These are phyloP conservation scores for Cataglyphis rosenhaueri DNA, from an alignment of 2,888 invertebrate species.

Conservation along the genomic window DNA sequence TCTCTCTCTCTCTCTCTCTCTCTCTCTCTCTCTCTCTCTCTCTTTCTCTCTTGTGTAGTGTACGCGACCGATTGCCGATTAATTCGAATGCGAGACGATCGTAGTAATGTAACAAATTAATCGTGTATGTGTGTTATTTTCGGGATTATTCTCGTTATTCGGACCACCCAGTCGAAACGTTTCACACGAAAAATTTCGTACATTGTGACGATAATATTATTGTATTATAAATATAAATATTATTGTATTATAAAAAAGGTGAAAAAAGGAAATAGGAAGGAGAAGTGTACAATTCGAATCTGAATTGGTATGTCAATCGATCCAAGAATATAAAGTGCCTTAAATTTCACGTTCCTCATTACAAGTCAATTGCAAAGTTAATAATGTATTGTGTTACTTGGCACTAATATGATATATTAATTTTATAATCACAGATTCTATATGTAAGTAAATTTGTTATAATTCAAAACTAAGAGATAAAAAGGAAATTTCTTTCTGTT, in stretches of 20 bases:
- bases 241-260: not conserved
- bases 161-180: conserved; percentile 43
- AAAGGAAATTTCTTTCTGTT: not conserved
- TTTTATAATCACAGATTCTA: not conserved
- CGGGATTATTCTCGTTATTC: conserved; percentile 46
- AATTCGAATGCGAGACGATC: conserved; percentile 18
- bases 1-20: not conserved
- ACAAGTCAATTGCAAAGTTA: not conserved
- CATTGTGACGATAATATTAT: conserved; percentile 21
- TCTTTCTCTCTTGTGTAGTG: not conserved
- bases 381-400: conserved; percentile 10
- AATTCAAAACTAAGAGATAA: not conserved
- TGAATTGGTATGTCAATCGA: conserved; percentile 14
- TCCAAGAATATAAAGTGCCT: not conserved
- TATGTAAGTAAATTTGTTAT: not conserved
- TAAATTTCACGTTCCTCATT: not conserved
- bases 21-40: not conserved
- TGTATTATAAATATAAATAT: conserved; percentile 19
- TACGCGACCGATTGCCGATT: not conserved
- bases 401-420: not conserved
- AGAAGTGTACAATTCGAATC: not conserved
- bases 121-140: conserved; percentile 24
- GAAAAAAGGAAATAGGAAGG: not conserved
- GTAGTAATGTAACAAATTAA: conserved; percentile 43
- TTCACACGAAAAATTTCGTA: conserved; percentile 20